Evolutionary conservation across 2,888 invertebrate genomes (phyloP).

Genomic region (Trichogramma evanescens): DNA sequence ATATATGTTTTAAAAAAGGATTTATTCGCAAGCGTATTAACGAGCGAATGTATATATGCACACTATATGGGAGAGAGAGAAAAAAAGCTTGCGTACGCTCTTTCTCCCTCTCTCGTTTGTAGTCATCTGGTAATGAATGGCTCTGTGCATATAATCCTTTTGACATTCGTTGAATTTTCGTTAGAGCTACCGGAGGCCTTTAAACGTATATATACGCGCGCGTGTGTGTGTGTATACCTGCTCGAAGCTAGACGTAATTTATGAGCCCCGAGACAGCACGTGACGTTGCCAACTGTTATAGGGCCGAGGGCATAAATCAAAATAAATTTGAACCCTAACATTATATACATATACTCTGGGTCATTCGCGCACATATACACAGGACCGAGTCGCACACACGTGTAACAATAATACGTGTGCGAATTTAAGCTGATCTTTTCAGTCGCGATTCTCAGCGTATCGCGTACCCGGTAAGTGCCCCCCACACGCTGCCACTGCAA

Average conservation of each 20-base stretch:
- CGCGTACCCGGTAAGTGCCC: no score
- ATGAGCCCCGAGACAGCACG: constrained; percentile 9
- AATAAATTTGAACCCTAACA: constrained; percentile 9
- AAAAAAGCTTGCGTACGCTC: neutral
- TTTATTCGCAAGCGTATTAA: neutral
- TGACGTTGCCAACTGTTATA: constrained; percentile 19
- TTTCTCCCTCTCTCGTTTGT: neutral
- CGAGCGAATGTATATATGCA: constrained; percentile 1
- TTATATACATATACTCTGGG: neutral
- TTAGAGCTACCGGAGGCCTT: neutral
- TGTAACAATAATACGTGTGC: no score
- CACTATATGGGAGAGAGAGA: neutral
- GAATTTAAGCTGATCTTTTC: no score
- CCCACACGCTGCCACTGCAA: no score
- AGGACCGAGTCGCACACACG: neutral
- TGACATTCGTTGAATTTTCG: constrained; percentile 18
- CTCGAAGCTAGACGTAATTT: constrained; percentile 8
- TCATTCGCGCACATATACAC: no score
- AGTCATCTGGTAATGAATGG: constrained; percentile 14
- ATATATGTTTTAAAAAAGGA: neutral
- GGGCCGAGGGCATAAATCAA: constrained; percentile 15
- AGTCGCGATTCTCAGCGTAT: no score
- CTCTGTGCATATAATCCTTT: constrained; percentile 16
- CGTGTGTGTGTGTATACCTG: neutral
- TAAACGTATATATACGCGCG: neutral